Evolutionary conservation across 2,113 vertebrate genomes (phyloP), one percentile per base, ranked within the genome.

Genomic region (Mormoops blainvillei): DNA sequence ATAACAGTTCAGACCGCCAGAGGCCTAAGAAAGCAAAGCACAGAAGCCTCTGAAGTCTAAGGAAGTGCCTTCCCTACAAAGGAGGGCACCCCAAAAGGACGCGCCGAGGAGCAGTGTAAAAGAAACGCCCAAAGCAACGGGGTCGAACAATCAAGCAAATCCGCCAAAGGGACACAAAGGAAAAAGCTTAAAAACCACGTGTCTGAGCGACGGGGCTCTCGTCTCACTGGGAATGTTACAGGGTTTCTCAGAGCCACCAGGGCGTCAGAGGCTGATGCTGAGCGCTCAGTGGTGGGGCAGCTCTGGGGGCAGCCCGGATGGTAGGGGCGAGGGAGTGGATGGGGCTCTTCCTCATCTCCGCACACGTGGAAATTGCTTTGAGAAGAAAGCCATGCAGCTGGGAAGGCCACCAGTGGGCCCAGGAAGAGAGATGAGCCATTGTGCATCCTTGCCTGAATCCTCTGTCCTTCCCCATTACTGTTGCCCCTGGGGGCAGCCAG

Each of bases 191-290:
- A 26, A 36, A 26, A 14, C 10, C 33, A n/a, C 2, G 1, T 5
- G 26, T 2, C 0, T 45, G 56, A 28, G 41, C 0, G 1, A 16
- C 2, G 0, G 20, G 50, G 33, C 28, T 31, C 58, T 54, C 50
- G 18, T 54, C 10, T 45, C 63, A 12, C 18, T n/a, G 41, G 14
- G 63, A 87, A 41, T 1, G 31, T 26, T 12, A 26, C 24, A 70
- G 70, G 36, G 50, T 19, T 77, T 38, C 68, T 91, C 61, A 41
- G 76, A 48, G 28, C 31, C 8, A 11, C 0, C 1, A 18, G 12
- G 8, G 28, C 12, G 41, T 7, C 41, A 38, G 48, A 71, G 31
- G 65, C 70, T 38, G 73, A 28, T 0, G 1, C 52, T 8, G 18
- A 0, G 5, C 18, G 5, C 48, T 78, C 68, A 4, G 10, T n/a